Evolutionary conservation across 1,140 invertebrate genomes (phyloP).

Genomic region (Popillia japonica): DNA sequence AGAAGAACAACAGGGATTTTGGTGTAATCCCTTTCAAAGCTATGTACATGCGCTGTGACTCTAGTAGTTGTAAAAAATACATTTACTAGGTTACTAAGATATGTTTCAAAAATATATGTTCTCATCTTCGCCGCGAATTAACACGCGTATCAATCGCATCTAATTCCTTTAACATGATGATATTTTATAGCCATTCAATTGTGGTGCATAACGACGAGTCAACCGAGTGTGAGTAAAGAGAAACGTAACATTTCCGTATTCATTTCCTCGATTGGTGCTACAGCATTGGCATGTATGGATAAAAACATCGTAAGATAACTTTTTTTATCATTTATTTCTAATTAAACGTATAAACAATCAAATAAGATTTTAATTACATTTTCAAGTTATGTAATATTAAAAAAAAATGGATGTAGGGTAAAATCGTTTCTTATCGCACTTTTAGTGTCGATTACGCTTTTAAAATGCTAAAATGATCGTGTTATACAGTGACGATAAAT

Average conservation of each 20-base stretch:
- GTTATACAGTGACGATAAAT: background rate
- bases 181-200: constrained; percentile 3
- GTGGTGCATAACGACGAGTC: background rate
- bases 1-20: background rate
- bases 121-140: background rate
- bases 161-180: background rate
- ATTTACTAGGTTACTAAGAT: constrained; percentile 13
- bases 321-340: constrained; percentile 38
- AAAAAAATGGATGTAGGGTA: background rate
- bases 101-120: constrained; percentile 32
- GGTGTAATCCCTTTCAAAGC: constrained; percentile 26
- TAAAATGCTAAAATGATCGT: constrained; percentile 5
- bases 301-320: constrained; percentile 22
- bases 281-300: background rate
- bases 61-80: constrained; percentile 26
- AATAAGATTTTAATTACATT: constrained; percentile 8
- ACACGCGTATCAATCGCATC: background rate
- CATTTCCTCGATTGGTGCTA: background rate
- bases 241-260: background rate
- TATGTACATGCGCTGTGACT: background rate
- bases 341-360: constrained; percentile 37
- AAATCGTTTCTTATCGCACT: background rate
- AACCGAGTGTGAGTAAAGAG: background rate
- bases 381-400: constrained; percentile 31
- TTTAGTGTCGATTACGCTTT: constrained; percentile 11